Percentiles rank a stretch among this genome's conserved stretches.
phyloP scores from a whole-genome alignment of 2,888 invertebrate genomes.

The Drosophila pegasa region DNA sequence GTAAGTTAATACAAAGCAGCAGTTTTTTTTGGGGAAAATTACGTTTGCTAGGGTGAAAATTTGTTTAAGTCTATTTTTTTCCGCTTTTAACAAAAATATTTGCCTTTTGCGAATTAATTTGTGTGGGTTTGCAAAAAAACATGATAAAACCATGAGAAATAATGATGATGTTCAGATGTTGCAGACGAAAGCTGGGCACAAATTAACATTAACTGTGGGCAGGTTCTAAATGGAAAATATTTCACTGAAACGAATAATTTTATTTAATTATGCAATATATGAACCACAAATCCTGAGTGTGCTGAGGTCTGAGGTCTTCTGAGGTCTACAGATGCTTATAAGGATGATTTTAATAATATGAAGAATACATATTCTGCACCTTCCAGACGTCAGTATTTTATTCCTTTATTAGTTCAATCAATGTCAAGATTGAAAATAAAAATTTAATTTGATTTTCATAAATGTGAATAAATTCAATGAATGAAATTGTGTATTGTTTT shows the following conservation, averaged over 20 bases:
- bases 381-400: too few species aligned
- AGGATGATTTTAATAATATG: too few species aligned
- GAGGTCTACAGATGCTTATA: too few species aligned
- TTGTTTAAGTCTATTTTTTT: background rate
- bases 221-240: background rate
- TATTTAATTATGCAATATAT: too few species aligned
- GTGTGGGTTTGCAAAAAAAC: background rate
- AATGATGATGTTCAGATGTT: background rate
- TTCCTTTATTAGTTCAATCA: too few species aligned
- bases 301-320: too few species aligned
- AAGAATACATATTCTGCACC: too few species aligned
- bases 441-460: background rate
- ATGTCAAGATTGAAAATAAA: background rate
- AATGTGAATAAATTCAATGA: background rate
- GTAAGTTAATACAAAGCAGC: background rate
- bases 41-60: constrained; percentile 1
- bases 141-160: background rate
- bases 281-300: too few species aligned
- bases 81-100: background rate
- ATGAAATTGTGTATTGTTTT: background rate
- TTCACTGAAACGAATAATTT: too few species aligned
- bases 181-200: background rate
- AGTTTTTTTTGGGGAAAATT: background rate
- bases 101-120: background rate
- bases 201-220: background rate